Conservation (phyloP, 2,888 invertebrate species). For the Cloeon dipterum region DNA sequence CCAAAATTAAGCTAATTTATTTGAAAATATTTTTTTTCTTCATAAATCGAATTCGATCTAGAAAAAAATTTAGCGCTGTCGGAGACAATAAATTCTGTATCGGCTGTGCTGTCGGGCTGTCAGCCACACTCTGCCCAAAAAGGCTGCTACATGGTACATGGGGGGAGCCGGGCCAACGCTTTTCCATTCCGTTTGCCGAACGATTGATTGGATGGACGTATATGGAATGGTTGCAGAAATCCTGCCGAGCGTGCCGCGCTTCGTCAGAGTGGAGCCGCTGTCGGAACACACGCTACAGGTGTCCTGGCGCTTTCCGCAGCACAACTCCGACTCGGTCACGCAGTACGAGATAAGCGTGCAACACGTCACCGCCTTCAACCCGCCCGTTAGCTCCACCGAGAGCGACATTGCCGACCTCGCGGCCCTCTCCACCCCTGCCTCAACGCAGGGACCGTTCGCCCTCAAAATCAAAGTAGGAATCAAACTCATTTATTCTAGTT, state of each 20-base stretch:
- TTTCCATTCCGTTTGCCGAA: too few species aligned
- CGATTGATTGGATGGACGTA: too few species aligned
- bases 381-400: background rate
- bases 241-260: slow-evolving; percentile 49
- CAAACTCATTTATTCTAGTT: too few species aligned
- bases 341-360: slow-evolving; percentile 39
- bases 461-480: background rate
- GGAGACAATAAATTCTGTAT: too few species aligned
- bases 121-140: too few species aligned
- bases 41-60: too few species aligned
- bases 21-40: too few species aligned
- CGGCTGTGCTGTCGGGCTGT: too few species aligned
- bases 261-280: slow-evolving; percentile 44
- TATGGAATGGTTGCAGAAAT: slow-evolving; percentile 32
- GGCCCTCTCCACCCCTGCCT: background rate
- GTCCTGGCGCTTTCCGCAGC: slow-evolving; percentile 40
- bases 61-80: too few species aligned
- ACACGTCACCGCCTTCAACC: background rate
- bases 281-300: slow-evolving; percentile 48
- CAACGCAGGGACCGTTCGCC: background rate
- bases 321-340: slow-evolving; percentile 36
- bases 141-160: too few species aligned
- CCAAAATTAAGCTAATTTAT: too few species aligned
- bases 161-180: too few species aligned
- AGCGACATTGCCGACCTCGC: background rate